phyloP scores from a whole-genome alignment of 1,140 invertebrate genomes.

The Watersipora subatra region DNA sequence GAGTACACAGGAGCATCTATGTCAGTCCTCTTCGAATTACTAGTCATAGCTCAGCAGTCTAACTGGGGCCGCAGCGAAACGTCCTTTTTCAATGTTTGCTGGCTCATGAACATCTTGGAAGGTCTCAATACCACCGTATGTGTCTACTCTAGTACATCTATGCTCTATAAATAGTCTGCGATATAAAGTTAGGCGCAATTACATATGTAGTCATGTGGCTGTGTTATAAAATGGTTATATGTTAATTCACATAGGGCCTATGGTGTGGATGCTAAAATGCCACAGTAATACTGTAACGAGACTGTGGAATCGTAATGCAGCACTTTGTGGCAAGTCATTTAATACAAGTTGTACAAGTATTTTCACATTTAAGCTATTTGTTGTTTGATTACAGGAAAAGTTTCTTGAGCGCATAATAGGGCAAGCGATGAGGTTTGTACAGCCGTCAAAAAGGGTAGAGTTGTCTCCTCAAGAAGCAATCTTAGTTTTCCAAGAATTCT shows the following conservation, averaged over 20 bases:
- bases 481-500: constrained; percentile 28
- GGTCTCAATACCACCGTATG: constrained; percentile 25
- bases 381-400: constrained; percentile 24
- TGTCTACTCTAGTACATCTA: not conserved
- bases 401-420: constrained; percentile 28
- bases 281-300: too few species aligned
- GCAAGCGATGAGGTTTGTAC: constrained; percentile 25
- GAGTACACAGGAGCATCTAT: constrained; percentile 27
- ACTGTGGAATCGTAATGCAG: too few species aligned
- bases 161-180: too few species aligned
- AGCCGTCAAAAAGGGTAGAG: constrained; percentile 19
- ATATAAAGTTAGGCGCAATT: too few species aligned
- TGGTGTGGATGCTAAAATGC: too few species aligned
- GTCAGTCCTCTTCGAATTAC: constrained; percentile 28
- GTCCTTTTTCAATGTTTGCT: constrained; percentile 26
- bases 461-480: constrained; percentile 25
- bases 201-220: too few species aligned
- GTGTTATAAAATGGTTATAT: too few species aligned
- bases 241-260: too few species aligned
- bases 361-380: too few species aligned
- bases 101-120: constrained; percentile 26
- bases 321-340: too few species aligned
- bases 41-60: constrained; percentile 28
- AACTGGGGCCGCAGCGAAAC: constrained; percentile 23
- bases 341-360: too few species aligned